phyloP scores from a whole-genome alignment of 2,797 vertebrate species.

The Simalia tracyae region DNA sequence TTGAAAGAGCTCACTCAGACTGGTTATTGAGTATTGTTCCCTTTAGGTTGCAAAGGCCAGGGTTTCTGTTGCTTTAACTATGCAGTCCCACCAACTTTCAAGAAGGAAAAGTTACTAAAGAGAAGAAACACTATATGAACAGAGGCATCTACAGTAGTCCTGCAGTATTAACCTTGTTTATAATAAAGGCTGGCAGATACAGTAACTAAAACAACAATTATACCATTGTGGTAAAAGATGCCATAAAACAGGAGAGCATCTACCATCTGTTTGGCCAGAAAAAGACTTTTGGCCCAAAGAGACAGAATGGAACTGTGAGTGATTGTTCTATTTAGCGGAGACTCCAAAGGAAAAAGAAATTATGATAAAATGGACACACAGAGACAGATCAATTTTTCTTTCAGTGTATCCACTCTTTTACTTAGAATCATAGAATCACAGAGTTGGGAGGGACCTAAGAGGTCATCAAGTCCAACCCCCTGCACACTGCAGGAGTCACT shows the following conservation, averaged over 20 bases:
- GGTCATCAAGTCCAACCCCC: too few species aligned
- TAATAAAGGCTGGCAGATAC: background rate
- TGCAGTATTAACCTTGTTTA: background rate
- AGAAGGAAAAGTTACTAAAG: too few species aligned
- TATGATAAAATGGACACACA: too few species aligned
- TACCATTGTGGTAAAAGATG: background rate
- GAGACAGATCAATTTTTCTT: too few species aligned
- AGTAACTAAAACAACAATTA: background rate
- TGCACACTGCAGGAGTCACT: too few species aligned
- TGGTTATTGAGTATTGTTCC: background rate
- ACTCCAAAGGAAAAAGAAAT: background rate
- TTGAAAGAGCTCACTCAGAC: background rate
- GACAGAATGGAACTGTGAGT: background rate
- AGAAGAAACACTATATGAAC: background rate
- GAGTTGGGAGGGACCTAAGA: too few species aligned
- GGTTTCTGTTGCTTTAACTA: background rate
- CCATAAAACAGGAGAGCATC: background rate
- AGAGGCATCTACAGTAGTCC: background rate
- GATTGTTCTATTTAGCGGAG: background rate
- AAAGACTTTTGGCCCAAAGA: background rate
- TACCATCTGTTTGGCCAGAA: background rate
- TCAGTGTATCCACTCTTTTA: too few species aligned
- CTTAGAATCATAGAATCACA: too few species aligned
- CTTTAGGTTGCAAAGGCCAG: background rate
- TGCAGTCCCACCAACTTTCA: background rate